A percentile compares a stretch with the other conserved stretches of the same genome.
phyloP scores from a whole-genome alignment of 2,113 vertebrate species.

The Rhabdomys dilectus region DNA sequence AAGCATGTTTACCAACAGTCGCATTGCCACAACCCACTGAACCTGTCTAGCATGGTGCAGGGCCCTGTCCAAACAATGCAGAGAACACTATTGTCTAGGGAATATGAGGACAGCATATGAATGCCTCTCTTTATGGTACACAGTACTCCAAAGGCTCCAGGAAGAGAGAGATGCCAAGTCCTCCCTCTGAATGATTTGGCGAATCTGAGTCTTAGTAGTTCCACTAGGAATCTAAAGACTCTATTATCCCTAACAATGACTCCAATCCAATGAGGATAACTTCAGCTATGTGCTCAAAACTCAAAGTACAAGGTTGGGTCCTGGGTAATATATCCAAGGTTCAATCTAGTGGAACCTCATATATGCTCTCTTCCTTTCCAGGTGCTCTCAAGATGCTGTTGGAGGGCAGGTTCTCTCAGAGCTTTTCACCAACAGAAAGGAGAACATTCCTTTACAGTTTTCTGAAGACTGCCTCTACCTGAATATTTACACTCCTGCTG shows the following conservation, averaged over 20 bases:
- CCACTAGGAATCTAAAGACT: rapidly evolving
- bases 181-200: neutral
- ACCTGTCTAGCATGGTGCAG: neutral
- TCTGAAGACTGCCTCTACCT: constrained; percentile 91
- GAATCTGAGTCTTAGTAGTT: neutral
- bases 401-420: rapidly evolving
- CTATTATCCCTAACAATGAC: neutral
- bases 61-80: rapidly evolving
- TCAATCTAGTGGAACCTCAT: neutral
- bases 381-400: constrained; percentile 53
- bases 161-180: neutral
- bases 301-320: too few species aligned
- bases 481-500: constrained; percentile 90
- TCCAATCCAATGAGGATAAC: too few species aligned
- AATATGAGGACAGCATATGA: neutral
- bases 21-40: neutral
- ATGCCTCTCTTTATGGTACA: neutral
- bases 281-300: neutral
- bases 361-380: neutral
- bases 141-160: rapidly evolving
- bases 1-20: neutral
- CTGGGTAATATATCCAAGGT: rapidly evolving
- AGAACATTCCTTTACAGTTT: neutral
- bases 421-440: neutral
- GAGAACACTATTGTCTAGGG: neutral